Conservation (phyloP, 2,797 vertebrate species). For the Malurus splendens region DNA sequence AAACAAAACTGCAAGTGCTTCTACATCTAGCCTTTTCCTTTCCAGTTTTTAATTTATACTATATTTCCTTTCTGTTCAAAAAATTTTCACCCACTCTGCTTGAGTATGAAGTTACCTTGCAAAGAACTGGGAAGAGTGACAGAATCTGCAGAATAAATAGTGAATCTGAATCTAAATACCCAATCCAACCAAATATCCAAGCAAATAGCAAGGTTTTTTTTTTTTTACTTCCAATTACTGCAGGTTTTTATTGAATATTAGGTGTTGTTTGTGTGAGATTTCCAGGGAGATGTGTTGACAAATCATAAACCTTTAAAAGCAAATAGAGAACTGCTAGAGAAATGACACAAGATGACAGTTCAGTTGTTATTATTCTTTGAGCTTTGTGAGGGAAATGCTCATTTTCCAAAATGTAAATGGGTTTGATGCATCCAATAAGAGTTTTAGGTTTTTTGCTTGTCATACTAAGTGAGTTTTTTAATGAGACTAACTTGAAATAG, state of each 20-base stretch:
- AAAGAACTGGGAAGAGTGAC: not conserved
- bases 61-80: not conserved
- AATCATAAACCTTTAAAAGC: not conserved
- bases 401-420: not conserved
- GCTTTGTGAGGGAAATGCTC: not conserved
- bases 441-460: not conserved
- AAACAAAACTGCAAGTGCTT: not conserved
- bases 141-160: not conserved
- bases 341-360: not conserved
- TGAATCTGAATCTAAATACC: not conserved
- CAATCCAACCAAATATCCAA: not conserved
- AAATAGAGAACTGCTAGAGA: not conserved
- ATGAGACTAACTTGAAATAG: not conserved
- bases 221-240: not conserved
- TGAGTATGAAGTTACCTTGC: not conserved
- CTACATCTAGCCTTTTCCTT: not conserved
- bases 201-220: not conserved
- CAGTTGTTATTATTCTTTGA: not conserved
- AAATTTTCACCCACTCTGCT: not conserved
- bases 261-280: not conserved
- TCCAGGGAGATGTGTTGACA: not conserved
- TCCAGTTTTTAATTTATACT: not conserved
- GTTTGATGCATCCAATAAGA: not conserved
- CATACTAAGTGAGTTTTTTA: not conserved
- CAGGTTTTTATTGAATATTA: not conserved